Base-by-base conservation (phyloP, 2,888 invertebrate species). In the Drosophila rellima region DNA sequence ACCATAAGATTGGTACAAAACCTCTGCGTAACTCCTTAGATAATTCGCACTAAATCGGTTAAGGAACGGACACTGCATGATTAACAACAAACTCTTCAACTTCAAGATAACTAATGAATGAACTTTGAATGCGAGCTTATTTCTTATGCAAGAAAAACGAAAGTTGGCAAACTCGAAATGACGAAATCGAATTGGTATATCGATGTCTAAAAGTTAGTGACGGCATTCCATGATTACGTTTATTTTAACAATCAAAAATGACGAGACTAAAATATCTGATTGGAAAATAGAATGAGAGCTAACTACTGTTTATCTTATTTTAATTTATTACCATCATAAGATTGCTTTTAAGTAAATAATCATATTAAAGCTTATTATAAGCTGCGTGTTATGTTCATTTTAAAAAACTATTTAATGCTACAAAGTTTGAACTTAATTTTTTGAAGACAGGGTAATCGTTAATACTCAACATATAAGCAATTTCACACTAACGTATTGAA, bases 51-150 rank as follows among this genome's bases (percentile, higher is more conserved):
- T 96, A 73, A 97, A 93, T 78, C 96, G 95, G 85, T 96, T 96
- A 89, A 97, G 93, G 93, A 98, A 97, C 74, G 97, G 97, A 92
- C 97, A 98, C 91, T 97, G 96, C 97, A 97, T 97, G 51, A 62
- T 56, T 55, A 35, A 39, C 26, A 2, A 62, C 42, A 61, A 63
- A 64, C 39, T 54, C 37, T 42, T 23, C 13, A 18, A 15, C 40
- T 40, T 31, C 42, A 29, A 29, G 17, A 23, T 11, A 48, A 40
- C 56, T 40, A 40, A 66, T 64, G 55, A 40, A 66, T 64, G 55
- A 71, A 84, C 82, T 65, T 65, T 67, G 66, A 61, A 48, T 56
- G 57, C 44, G 45, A 78, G 68, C 56, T 59, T 44, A 50, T 48
- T 60, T 70, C 78, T 87, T 87, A 82, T 82, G 82, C 82, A 82